Evolutionary conservation across 2,113 vertebrate species (phyloP).

Genomic region (Odocoileus virginianus): DNA sequence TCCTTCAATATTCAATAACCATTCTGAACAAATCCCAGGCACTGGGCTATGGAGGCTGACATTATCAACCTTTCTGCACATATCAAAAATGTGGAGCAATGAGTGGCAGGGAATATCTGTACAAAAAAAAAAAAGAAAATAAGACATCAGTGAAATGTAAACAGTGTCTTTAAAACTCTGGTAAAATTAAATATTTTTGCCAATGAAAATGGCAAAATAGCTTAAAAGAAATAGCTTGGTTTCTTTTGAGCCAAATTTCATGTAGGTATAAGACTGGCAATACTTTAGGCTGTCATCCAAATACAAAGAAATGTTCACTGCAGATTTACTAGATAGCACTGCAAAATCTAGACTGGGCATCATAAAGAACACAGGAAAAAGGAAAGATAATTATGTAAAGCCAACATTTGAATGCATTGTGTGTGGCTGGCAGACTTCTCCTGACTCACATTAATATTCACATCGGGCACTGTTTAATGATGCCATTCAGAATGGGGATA

Average conservation of each 20-base stretch:
- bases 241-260: slow-evolving; percentile 33
- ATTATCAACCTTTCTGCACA: background rate
- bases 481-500: slow-evolving; percentile 66
- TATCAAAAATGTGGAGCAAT: background rate
- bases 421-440: slow-evolving; percentile 67
- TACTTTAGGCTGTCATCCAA: slow-evolving; percentile 45
- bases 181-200: slow-evolving; percentile 21
- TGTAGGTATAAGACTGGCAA: background rate
- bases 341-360: slow-evolving; percentile 48
- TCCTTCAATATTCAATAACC: background rate
- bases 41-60: background rate
- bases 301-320: slow-evolving; percentile 40
- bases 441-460: slow-evolving; percentile 72
- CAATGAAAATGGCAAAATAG: background rate
- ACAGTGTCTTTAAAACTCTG: slow-evolving; percentile 29
- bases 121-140: background rate
- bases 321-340: slow-evolving; percentile 48
- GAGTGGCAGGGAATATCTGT: background rate
- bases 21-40: background rate
- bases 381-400: slow-evolving; percentile 65
- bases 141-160: background rate
- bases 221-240: background rate
- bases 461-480: slow-evolving; percentile 71
- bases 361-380: slow-evolving; percentile 57
- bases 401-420: slow-evolving; percentile 68